These are phyloP conservation scores for Paguma larvata DNA, from an alignment of 2,797 vertebrate species.

Conservation along the genomic window DNA sequence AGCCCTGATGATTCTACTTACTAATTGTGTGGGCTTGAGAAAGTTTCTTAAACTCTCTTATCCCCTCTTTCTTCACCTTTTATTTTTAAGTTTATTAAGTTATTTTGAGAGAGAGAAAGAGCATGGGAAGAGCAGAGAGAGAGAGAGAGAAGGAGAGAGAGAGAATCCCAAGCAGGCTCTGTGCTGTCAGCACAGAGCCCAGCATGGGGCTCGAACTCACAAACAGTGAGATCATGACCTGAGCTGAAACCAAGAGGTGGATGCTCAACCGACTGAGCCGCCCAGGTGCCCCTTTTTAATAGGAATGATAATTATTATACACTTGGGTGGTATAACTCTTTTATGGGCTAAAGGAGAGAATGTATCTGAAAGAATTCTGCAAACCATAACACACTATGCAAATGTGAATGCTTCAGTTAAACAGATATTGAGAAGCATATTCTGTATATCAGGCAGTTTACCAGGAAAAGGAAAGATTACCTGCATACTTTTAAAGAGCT, in stretches of 20 bases:
- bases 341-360: background rate
- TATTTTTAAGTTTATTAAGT: no score
- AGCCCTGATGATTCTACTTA: background rate
- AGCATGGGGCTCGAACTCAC: no score
- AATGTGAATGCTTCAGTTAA: background rate
- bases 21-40: background rate
- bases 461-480: background rate
- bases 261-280: no score
- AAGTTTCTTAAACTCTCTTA: slow-evolving; percentile 9
- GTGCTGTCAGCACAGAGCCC: no score
- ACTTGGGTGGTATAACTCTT: background rate
- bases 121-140: no score
- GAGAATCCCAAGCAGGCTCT: no score
- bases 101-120: no score
- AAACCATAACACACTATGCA: background rate
- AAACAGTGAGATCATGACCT: no score
- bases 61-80: background rate
- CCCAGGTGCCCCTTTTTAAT: background rate
- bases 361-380: slow-evolving; percentile 14
- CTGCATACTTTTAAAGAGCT: background rate
- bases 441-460: background rate
- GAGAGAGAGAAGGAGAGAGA: no score
- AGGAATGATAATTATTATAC: background rate
- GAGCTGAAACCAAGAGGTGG: no score
- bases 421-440: background rate